phyloP scores from a whole-genome alignment of 2,888 invertebrate species.

The Lepidochitona cinerea region DNA sequence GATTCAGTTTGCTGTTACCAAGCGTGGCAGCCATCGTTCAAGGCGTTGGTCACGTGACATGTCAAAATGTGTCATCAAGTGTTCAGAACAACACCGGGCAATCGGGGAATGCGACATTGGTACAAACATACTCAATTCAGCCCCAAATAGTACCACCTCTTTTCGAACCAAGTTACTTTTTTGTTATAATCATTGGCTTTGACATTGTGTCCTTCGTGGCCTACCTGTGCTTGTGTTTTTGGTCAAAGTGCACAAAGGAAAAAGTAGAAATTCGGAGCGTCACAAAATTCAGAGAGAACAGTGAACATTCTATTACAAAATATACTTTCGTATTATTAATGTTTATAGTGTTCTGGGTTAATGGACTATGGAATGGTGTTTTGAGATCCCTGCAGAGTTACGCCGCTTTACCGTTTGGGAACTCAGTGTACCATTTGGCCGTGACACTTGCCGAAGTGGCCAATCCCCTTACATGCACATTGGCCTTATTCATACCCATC shows the following conservation, averaged over 20 bases:
- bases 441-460: neutral
- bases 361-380: neutral
- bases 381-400: neutral
- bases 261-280: neutral
- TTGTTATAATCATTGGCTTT: neutral
- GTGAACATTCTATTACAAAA: neutral
- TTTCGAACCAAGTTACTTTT: neutral
- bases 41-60: neutral
- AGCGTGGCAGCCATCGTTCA: neutral
- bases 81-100: neutral
- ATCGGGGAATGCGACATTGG: no score
- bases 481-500: neutral
- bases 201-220: neutral
- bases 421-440: neutral
- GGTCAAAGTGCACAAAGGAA: neutral
- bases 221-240: neutral
- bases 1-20: neutral
- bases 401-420: neutral
- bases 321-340: neutral
- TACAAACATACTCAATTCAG: neutral
- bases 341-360: neutral
- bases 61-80: neutral
- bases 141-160: neutral
- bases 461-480: neutral
- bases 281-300: neutral